Conservation (phyloP, 1,140 invertebrate genomes). For the Saxidomus purpurata region DNA sequence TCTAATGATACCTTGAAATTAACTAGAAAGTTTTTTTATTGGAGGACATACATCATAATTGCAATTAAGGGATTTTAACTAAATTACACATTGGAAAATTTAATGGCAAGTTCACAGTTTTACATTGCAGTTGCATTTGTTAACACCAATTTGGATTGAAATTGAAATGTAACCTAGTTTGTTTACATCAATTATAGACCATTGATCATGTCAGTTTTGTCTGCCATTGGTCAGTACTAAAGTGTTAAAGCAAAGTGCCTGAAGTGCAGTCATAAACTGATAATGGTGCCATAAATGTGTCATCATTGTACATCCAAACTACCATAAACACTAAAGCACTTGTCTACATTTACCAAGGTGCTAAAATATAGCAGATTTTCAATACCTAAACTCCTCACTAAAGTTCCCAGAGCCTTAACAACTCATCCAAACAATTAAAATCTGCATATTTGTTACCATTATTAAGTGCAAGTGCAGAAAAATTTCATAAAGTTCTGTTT, state of each 20-base stretch:
- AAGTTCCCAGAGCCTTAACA: too few species aligned
- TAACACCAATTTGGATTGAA: background rate
- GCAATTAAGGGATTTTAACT: background rate
- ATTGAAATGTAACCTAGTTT: background rate
- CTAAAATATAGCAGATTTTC: too few species aligned
- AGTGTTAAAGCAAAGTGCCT: background rate
- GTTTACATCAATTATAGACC: slow-evolving; percentile 21
- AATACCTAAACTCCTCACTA: too few species aligned
- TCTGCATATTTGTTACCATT: too few species aligned
- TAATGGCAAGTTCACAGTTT: background rate
- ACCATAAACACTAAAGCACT: slow-evolving; percentile 40
- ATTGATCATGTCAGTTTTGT: background rate
- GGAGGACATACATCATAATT: too few species aligned
- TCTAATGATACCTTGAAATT: too few species aligned
- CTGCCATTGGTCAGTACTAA: background rate
- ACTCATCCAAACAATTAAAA: too few species aligned
- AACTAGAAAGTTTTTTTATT: too few species aligned
- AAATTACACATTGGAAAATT: too few species aligned
- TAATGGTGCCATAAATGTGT: slow-evolving; percentile 53
- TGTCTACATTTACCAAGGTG: too few species aligned
- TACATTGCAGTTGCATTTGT: slow-evolving; percentile 3
- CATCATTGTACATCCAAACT: slow-evolving; percentile 32
- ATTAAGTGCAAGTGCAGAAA: too few species aligned
- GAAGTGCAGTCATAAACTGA: slow-evolving; percentile 34
- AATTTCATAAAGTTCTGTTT: too few species aligned